Conservation (phyloP, 2,113 vertebrate genomes). For the Cyprinodon tularosa region DNA sequence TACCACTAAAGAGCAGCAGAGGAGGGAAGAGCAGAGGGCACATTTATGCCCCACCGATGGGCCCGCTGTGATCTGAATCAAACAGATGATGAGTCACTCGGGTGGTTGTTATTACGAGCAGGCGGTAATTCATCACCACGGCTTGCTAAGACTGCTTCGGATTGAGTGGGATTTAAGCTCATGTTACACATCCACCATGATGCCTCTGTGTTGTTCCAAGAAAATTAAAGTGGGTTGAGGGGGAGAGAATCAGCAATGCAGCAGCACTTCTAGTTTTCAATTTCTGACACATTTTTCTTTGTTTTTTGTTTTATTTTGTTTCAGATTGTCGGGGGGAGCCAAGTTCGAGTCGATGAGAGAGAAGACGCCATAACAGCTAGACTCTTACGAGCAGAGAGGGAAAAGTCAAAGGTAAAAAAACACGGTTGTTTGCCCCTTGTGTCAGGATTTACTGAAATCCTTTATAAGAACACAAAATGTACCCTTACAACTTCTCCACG, state of each 20-base stretch:
- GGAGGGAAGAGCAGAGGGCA: conserved; percentile 53
- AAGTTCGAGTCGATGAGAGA: conserved; percentile 75
- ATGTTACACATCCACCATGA: conserved; percentile 46
- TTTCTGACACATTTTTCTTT: neutral
- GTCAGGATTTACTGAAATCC: neutral
- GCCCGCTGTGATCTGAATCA: conserved; percentile 72
- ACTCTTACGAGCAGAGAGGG: conserved; percentile 83
- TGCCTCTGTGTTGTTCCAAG: conserved; percentile 38
- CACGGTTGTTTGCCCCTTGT: neutral
- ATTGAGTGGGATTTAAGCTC: conserved; percentile 61
- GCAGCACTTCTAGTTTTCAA: neutral
- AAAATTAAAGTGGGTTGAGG: neutral
- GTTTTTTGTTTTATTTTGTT: conserved; percentile 35
- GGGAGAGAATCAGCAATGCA: conserved; percentile 29
- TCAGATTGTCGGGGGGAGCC: conserved; percentile 83
- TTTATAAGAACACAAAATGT: neutral
- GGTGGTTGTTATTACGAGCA: conserved; percentile 71
- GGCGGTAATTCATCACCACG: conserved; percentile 66
- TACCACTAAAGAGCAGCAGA: conserved; percentile 60
- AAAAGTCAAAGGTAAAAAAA: conserved; percentile 82
- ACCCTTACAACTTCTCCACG: no score
- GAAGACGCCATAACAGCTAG: conserved; percentile 79
- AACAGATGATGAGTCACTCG: conserved; percentile 76
- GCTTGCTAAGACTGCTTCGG: conserved; percentile 48
- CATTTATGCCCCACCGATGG: conserved; percentile 68